Base-by-base conservation (phyloP, 2,113 vertebrate species). In the Tringa solitaria region DNA sequence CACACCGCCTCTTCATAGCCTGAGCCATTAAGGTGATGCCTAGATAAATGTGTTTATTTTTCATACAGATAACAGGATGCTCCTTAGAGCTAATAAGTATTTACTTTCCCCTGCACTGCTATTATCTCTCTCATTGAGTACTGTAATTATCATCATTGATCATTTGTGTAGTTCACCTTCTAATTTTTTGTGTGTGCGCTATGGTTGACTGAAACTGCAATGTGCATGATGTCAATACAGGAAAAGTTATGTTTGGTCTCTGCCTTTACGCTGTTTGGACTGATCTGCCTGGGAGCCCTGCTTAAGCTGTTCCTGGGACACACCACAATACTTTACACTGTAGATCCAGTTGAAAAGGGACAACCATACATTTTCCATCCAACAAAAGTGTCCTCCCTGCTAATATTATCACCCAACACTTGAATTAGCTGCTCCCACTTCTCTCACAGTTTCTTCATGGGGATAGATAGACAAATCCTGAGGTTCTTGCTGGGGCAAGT, bases 21-120 rank as follows among this genome's bases (percentile, higher is more conserved):
- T 37, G 13, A 84, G 41, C 80, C 88, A 94, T 89, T 96, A 94
- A 75, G 64, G 76, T 80, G 73, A 88, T 92, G 79, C 68, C 51
- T 68, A 84, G 92, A 90, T 92, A 93, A 93, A 93, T 81, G 88
- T 93, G 80, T 94, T 94, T 95, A 46, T 90, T 89, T 96, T 95
- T 84, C 73, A 91, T 93, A 68, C 73, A 94, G 89, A 91, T 93
- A 92, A 75, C 86, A 94, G 89, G 90, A 92, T 96, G 95, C 81
- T 96, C 54, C 81, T 93, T 67, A 89, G 74, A 65, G 54, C 56
- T 91, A 91, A 57, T 90, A 94, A 96, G 78, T 90, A 85, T 96
- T 91, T 97, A 89, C 77, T 92, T 92, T 91, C 51, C 79, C 48
- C 77, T 83, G 67, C 77, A 85, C 64, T 89, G 70, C 90, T 87